Percentiles rank a stretch among this genome's conserved stretches.
These are phyloP conservation scores for Callitettix versicolor DNA, from an alignment of 1,140 invertebrate species.

Conservation along the genomic window DNA sequence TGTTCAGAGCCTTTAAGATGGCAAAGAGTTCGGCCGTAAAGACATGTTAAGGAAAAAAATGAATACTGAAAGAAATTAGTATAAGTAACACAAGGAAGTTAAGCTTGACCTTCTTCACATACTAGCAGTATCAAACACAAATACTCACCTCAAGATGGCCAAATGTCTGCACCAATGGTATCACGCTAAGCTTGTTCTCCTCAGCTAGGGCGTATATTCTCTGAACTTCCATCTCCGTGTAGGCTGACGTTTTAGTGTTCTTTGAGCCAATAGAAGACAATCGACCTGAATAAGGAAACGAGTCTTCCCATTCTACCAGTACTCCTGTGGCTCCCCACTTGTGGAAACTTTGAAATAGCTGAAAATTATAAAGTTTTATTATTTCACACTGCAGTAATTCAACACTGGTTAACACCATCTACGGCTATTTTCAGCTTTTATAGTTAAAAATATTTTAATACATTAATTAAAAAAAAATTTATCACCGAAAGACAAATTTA, in stretches of 20 bases:
- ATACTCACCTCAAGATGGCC: constrained; percentile 72
- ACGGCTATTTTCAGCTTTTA: not conserved
- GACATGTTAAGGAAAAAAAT: too few relatives aligned
- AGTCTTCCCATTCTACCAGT: constrained; percentile 87
- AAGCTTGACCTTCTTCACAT: too few relatives aligned
- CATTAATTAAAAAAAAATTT: not conserved
- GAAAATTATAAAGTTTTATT: constrained; percentile 17
- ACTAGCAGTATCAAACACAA: too few relatives aligned
- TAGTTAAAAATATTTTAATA: constrained; percentile 10
- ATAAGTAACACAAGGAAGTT: too few relatives aligned
- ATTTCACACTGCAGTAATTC: not conserved
- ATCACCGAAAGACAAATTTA: too few relatives aligned
- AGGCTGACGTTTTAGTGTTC: constrained; percentile 45
- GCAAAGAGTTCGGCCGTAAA: too few relatives aligned
- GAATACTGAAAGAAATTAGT: too few relatives aligned
- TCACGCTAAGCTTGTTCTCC: constrained; percentile 58
- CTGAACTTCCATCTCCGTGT: constrained; percentile 47
- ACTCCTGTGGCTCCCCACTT: constrained; percentile 70
- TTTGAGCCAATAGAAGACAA: constrained; percentile 50
- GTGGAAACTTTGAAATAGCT: constrained; percentile 46
- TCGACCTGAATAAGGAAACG: constrained; percentile 70
- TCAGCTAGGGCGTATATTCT: constrained; percentile 47
- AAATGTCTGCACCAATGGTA: constrained; percentile 92
- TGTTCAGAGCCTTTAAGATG: too few relatives aligned
- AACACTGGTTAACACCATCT: not conserved